A percentile compares a stretch with the other conserved stretches of the same genome.
Evolutionary conservation across 2,113 vertebrate genomes (phyloP).

Genomic region (Ictalurus punctatus): DNA sequence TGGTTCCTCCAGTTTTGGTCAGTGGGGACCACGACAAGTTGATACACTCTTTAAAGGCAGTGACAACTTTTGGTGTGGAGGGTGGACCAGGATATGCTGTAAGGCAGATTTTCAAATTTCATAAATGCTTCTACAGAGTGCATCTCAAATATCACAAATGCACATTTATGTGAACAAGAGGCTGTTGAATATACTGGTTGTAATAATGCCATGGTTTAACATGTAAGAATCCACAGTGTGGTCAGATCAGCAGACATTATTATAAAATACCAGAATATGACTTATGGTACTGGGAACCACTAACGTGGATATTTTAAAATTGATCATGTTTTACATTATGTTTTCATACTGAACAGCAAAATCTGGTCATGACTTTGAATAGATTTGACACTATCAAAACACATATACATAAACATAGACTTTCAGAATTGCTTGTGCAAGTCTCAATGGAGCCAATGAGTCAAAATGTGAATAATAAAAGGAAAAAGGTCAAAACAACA

Average conservation of each 20-base stretch:
- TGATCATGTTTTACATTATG: neutral
- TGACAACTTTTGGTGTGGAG: slow-evolving; percentile 73
- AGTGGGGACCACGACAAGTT: slow-evolving; percentile 79
- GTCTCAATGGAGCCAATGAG: neutral
- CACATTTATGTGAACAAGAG: neutral
- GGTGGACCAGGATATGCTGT: slow-evolving; percentile 79
- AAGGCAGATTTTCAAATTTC: neutral
- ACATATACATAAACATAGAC: neutral
- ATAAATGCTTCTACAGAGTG: neutral
- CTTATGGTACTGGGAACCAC: neutral
- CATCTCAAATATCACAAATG: neutral
- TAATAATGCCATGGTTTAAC: neutral
- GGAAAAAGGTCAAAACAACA: neutral
- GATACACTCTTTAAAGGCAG: slow-evolving; percentile 74
- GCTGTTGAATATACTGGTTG: neutral
- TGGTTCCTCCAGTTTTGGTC: slow-evolving; percentile 71
- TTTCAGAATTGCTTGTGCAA: neutral
- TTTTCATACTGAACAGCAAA: neutral
- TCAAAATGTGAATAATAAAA: neutral
- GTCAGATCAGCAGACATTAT: neutral
- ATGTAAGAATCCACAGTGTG: neutral
- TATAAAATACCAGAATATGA: neutral
- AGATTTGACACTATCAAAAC: neutral
- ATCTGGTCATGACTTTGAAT: neutral
- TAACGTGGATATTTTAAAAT: neutral